These are phyloP conservation scores for Mastigias papua DNA, from an alignment of 30 jellyfish, hydroid and myxozoan species.

Conservation along the genomic window DNA sequence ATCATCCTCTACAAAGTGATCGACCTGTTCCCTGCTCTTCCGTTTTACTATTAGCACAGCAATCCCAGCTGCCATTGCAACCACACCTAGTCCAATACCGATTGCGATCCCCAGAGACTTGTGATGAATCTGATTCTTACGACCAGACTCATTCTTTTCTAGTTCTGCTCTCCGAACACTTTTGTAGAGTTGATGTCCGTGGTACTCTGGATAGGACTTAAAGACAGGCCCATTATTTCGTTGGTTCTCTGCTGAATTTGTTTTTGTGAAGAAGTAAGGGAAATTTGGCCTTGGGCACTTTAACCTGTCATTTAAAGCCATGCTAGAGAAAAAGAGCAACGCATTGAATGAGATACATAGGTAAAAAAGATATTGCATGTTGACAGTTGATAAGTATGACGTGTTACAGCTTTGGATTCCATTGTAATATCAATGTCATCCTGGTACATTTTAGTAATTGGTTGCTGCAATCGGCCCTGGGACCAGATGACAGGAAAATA, in stretches of 20 bases:
- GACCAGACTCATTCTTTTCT: constrained; percentile 5
- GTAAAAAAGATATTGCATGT: too few relatives aligned
- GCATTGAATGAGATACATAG: not conserved
- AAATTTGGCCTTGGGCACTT: constrained; percentile 72
- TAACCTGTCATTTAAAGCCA: constrained; percentile 43
- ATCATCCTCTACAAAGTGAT: not conserved
- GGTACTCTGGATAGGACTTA: not conserved
- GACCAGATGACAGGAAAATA: too few relatives aligned
- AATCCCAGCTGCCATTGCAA: constrained; percentile 49
- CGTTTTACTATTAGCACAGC: constrained; percentile 4
- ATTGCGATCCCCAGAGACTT: constrained; percentile 40
- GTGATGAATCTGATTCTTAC: constrained; percentile 2
- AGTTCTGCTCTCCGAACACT: not conserved
- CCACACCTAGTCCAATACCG: constrained; percentile 48
- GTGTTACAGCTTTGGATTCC: too few relatives aligned
- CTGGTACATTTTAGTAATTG: too few relatives aligned
- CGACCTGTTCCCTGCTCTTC: not conserved
- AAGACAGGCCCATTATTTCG: too few relatives aligned
- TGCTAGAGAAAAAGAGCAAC: constrained; percentile 9
- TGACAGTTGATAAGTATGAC: too few relatives aligned
- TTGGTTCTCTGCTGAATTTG: constrained; percentile 58
- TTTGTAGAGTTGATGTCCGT: not conserved
- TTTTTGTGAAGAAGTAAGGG: constrained; percentile 78
- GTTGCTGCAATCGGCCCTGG: too few relatives aligned
- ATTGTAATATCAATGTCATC: too few relatives aligned